phyloP scores from a whole-genome alignment of 2,113 vertebrate genomes.

The Chlorodrepanis virens region DNA sequence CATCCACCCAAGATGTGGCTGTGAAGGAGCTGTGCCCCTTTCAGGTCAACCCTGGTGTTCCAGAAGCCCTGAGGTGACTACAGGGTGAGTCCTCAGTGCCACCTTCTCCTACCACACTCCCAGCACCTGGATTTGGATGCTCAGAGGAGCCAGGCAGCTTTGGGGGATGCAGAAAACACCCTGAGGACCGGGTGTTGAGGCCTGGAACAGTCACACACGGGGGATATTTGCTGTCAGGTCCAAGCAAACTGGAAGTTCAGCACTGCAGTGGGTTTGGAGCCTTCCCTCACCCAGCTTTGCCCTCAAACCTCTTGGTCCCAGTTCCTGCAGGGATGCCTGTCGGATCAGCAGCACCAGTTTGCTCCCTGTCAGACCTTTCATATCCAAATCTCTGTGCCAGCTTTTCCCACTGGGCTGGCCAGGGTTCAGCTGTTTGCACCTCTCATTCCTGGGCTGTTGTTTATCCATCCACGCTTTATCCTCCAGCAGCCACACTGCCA shows the following conservation, averaged over 20 bases:
- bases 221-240: not conserved
- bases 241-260: not conserved
- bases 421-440: not conserved
- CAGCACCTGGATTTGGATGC: not conserved
- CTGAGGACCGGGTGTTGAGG: not conserved
- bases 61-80: not conserved
- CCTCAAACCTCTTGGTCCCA: not conserved
- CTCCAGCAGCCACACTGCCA: not conserved
- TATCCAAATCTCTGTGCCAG: not conserved
- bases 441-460: not conserved
- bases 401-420: not conserved
- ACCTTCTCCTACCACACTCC: not conserved
- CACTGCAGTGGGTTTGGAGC: not conserved
- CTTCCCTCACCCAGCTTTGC: not conserved
- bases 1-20: not conserved
- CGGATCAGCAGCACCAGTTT: not conserved
- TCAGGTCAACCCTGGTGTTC: not conserved
- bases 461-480: not conserved
- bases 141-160: not conserved
- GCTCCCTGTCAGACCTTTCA: not conserved
- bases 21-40: not conserved
- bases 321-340: not conserved
- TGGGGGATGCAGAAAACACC: not conserved
- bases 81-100: not conserved
- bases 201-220: not conserved